Evolutionary conservation across 2,113 vertebrate genomes (phyloP), one percentile per base, ranked within the genome.

Genomic region (Hymenochirus boettgeri): DNA sequence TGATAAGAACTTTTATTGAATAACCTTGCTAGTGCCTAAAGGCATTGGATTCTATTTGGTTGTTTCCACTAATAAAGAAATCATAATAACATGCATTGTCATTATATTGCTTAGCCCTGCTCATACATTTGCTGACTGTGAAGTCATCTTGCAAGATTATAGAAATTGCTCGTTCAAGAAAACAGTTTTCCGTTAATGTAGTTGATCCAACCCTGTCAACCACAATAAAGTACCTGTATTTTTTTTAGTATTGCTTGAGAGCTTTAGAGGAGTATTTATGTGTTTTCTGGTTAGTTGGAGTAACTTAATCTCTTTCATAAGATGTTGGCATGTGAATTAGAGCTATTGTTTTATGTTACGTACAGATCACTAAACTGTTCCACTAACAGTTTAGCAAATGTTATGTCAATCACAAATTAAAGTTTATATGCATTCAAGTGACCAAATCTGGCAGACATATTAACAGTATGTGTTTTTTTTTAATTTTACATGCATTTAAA

Each of bases 401-500:
- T 17, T 59, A 45, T 58, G 64, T 67, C 64, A 67, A 23, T 42
- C 48, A 59, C 47, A 59, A 47, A 29, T 52, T 52, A 59, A 59
- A 52, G 64, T 42, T 26, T 33, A 39, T 67, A 47, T 58, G 45
- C 31, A 51, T 66, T 58, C 29, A 66, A 66, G 63, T 57, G 63
- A 42, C 63, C 48, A 58, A 50, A 37, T 47, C 45, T 48, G 23
- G 35, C 25, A 58, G 31, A 59, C 11, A 21, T n/a, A n/a, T n/a
- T n/a, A n/a, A n/a, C n/a, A n/a, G n/a, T n/a, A n/a, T n/a, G n/a
- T n/a, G n/a, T n/a, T n/a, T n/a, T n/a, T n/a, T n/a, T n/a, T n/a
- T n/a, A n/a, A n/a, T n/a, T n/a, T n/a, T n/a, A n/a, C n/a, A n/a
- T n/a, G n/a, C n/a, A n/a, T n/a, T n/a, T n/a, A n/a, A n/a, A n/a